Evolutionary conservation across 2,113 vertebrate genomes (phyloP).

Genomic region (Pollachius pollachius): DNA sequence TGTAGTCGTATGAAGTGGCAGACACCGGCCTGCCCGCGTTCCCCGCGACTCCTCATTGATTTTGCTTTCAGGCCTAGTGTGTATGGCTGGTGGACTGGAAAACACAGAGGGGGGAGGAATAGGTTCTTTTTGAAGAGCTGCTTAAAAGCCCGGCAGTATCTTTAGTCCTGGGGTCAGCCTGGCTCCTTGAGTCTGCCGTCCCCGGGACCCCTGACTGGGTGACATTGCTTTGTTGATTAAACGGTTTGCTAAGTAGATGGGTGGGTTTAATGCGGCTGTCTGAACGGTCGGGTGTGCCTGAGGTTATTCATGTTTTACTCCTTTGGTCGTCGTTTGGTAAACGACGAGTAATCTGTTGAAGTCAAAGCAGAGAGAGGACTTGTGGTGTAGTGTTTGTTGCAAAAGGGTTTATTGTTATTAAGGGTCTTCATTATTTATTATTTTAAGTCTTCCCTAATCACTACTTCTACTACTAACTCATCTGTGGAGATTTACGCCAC

Average conservation of each 20-base stretch:
- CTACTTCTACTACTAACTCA: too few species aligned
- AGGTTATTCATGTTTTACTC: conserved; percentile 20
- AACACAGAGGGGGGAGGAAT: conserved; percentile 33
- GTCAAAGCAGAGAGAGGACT: too few species aligned
- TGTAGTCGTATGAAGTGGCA: conserved; percentile 59
- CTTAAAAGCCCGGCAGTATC: conserved; percentile 52
- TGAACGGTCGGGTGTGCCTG: conserved; percentile 21
- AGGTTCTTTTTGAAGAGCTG: conserved; percentile 38
- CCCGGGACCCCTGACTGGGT: conserved; percentile 51
- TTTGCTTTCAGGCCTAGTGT: conserved; percentile 67
- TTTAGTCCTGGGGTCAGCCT: conserved; percentile 55
- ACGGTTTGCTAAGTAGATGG: conserved; percentile 41
- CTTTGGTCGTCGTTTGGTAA: not conserved
- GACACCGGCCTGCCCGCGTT: conserved; percentile 60
- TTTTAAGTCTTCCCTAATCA: too few species aligned
- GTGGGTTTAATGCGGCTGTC: conserved; percentile 48
- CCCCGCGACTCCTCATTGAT: conserved; percentile 49
- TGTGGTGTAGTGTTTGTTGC: too few species aligned
- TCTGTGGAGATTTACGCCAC: too few species aligned
- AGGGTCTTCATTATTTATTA: too few species aligned
- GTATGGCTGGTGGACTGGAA: conserved; percentile 65
- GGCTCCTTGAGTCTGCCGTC: conserved; percentile 60
- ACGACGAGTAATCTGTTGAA: too few species aligned
- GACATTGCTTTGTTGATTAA: conserved; percentile 58
- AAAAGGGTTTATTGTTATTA: too few species aligned